These are phyloP conservation scores for Intellagama lesueurii DNA, from an alignment of 2,797 vertebrate genomes.

Conservation along the genomic window DNA sequence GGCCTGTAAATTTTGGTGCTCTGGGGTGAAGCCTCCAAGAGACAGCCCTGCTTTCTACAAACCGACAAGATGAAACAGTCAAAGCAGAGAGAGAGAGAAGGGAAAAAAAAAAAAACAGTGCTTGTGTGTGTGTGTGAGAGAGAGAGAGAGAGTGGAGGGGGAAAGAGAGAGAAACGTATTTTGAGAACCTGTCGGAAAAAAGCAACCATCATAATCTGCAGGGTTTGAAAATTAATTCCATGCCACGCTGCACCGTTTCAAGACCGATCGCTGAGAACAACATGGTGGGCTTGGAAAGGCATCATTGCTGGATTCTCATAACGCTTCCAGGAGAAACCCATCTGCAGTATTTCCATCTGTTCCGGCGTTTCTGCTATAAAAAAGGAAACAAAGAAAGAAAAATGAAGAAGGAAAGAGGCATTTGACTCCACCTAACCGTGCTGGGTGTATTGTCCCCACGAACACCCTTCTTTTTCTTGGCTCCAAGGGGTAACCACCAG, in stretches of 20 bases:
- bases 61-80: no score
- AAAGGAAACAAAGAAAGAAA: no score
- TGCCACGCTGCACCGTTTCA: neutral
- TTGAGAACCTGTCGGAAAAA: neutral
- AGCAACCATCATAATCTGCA: neutral
- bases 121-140: no score
- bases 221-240: conserved; percentile 5
- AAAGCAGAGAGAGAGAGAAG: no score
- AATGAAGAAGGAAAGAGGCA: neutral
- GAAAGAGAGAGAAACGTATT: neutral
- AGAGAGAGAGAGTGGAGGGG: neutral
- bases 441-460: neutral
- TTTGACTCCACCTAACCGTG: neutral
- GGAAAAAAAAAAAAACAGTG: no score
- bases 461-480: neutral
- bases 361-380: rapidly evolving
- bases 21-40: no score
- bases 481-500: neutral
- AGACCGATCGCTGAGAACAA: neutral
- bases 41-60: neutral
- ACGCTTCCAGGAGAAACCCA: neutral
- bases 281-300: neutral
- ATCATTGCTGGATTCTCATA: neutral
- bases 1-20: no score
- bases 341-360: neutral